A percentile compares a stretch with the other conserved stretches of the same genome.
These are phyloP conservation scores for Strigops habroptila DNA, from an alignment of 2,113 vertebrate genomes.

Conservation along the genomic window DNA sequence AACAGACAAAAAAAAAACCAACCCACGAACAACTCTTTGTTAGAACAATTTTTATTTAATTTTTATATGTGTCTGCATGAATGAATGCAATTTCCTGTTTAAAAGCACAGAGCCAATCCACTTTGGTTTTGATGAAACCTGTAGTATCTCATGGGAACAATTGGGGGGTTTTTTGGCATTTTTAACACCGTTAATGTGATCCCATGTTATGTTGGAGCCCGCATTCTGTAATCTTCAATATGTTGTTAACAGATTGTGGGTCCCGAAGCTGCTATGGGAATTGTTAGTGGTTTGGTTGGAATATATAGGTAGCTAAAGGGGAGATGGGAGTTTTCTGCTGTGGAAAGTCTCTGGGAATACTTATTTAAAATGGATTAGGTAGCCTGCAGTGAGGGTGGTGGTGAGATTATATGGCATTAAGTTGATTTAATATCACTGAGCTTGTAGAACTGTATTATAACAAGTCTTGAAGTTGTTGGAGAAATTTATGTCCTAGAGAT, in stretches of 20 bases:
- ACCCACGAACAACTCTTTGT: background rate
- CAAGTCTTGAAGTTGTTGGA: background rate
- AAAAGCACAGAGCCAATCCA: background rate
- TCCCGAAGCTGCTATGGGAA: background rate
- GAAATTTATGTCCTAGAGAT: background rate
- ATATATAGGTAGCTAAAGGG: background rate
- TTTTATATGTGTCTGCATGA: background rate
- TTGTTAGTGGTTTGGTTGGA: background rate
- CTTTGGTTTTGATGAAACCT: background rate
- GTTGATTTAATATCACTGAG: background rate
- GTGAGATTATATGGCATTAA: background rate
- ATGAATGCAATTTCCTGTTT: background rate
- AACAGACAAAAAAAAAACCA: background rate
- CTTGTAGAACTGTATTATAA: background rate
- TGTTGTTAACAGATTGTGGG: background rate
- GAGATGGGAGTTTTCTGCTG: background rate
- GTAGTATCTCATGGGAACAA: background rate
- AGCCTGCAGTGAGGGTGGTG: background rate
- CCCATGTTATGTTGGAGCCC: background rate
- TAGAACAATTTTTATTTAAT: background rate
- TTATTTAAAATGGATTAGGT: background rate
- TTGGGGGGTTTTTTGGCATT: background rate
- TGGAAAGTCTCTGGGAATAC: background rate
- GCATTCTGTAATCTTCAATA: background rate
- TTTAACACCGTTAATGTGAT: background rate